Base-by-base conservation (phyloP, 2,888 invertebrate species). In the Gymnocheta viridis region DNA sequence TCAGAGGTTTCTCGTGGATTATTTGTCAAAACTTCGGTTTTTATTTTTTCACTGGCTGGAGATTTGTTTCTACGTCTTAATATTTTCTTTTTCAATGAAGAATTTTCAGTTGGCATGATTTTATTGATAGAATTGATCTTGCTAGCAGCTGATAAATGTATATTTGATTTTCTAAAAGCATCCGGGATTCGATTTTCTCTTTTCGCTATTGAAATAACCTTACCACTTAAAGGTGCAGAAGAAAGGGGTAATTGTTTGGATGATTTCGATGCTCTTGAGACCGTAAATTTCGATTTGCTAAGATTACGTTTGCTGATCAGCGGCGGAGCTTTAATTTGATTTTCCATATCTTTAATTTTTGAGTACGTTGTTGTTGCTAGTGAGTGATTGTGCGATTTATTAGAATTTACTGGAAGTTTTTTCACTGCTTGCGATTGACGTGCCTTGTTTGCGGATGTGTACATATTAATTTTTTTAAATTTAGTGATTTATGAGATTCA, bases 1-100 rank as follows among this genome's bases (percentile, higher is more conserved):
- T 90, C 89, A 12, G 32, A 10, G 0, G 32, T 38, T 22, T 44
- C n/a, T 2, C 17, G 10, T 19, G 1, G 2, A n/a, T 22, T 58
- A 22, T 22, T 14, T 6, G n/a, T 0, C 1, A 27, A 4, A 2
- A 22, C 0, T 0, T 66, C 64, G 6, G n/a, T 3, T 17, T 22
- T 66, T 22, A 32, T 2, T 29, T 14, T 44, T 54, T 44, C 54
- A 17, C 29, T 38, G 12, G 27, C 5, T 22, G 54, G 5, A 19
- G 49, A 5, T 44, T 41, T 54, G 17, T 29, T 32, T 44, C 9
- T n/a, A 9, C 44, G 64, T 14, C 56, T 64, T 6, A 5, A 22
- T n/a, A n/a, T n/a, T 64, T 5, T 51, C 19, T 41, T 64, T 5
- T 29, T 29, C 0, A n/a, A 14, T 3, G 60, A 4, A 51, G 24